Evolutionary conservation across 2,113 vertebrate genomes (phyloP).

Genomic region (Phylloscopus trochilus): DNA sequence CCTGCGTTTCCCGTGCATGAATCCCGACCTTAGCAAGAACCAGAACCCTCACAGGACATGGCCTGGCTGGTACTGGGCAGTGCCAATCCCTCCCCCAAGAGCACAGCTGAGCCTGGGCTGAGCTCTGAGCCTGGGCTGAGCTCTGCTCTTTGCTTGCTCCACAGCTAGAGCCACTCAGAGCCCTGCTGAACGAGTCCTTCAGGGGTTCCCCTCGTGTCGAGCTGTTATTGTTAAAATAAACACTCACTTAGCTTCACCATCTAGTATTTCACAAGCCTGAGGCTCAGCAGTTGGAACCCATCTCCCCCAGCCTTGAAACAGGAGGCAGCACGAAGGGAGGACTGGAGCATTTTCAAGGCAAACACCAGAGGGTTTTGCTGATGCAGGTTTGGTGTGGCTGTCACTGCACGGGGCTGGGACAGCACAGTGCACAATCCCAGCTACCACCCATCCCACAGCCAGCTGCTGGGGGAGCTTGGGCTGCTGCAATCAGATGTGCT

Average conservation of each 20-base stretch:
- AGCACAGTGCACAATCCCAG: neutral
- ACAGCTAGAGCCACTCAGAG: neutral
- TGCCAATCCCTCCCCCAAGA: neutral
- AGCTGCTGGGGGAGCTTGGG: neutral
- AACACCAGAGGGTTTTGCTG: neutral
- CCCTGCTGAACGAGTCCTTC: neutral
- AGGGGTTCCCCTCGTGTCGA: constrained; percentile 10
- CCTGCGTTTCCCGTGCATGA: too few relatives aligned
- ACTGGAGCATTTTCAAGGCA: constrained; percentile 31
- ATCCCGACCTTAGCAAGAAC: too few relatives aligned
- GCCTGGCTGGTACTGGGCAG: neutral
- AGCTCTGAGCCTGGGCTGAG: neutral
- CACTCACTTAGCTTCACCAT: constrained; percentile 24
- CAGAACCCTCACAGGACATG: neutral
- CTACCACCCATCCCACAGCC: neutral
- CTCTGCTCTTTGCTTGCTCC: neutral
- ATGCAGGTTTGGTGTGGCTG: neutral
- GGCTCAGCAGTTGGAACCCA: constrained; percentile 32
- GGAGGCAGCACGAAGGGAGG: neutral
- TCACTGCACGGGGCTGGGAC: neutral
- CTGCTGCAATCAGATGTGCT: neutral
- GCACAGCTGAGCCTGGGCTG: neutral
- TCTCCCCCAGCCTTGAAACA: constrained; percentile 35
- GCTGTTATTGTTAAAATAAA: constrained; percentile 65
- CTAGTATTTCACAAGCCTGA: constrained; percentile 58